These are phyloP conservation scores for Phortica magna DNA, from an alignment of 2,888 invertebrate species.

Conservation along the genomic window DNA sequence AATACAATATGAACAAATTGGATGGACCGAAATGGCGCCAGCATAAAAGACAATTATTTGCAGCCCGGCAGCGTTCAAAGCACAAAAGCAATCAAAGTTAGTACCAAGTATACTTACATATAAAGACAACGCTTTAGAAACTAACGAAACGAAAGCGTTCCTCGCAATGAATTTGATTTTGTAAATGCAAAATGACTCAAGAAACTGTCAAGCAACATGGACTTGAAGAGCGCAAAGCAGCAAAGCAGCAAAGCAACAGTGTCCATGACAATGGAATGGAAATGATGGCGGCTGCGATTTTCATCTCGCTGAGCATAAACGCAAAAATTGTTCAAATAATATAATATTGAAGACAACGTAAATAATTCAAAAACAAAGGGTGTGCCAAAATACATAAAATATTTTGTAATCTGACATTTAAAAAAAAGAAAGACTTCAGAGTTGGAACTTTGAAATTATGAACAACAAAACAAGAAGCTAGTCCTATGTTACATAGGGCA, in stretches of 20 bases:
- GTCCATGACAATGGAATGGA: background rate
- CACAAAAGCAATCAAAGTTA: slow-evolving; percentile 43
- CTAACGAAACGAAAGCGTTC: background rate
- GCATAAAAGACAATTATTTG: slow-evolving; percentile 68
- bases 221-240: background rate
- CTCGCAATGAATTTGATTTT: background rate
- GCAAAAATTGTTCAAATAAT: background rate
- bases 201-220: background rate
- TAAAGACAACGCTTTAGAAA: background rate
- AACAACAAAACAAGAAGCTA: too few species aligned
- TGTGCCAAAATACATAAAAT: too few species aligned
- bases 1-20: slow-evolving; percentile 30
- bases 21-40: slow-evolving; percentile 52
- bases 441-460: too few species aligned
- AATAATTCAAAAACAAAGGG: too few species aligned
- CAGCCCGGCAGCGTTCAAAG: slow-evolving; percentile 61
- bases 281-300: background rate
- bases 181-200: background rate
- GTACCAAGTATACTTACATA: background rate
- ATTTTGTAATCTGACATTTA: too few species aligned
- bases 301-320: background rate
- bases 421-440: too few species aligned
- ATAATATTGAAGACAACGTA: background rate
- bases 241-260: background rate
- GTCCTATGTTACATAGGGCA: too few species aligned